Conservation (phyloP, 2,888 invertebrate genomes). For the Parochlus steinenii region DNA sequence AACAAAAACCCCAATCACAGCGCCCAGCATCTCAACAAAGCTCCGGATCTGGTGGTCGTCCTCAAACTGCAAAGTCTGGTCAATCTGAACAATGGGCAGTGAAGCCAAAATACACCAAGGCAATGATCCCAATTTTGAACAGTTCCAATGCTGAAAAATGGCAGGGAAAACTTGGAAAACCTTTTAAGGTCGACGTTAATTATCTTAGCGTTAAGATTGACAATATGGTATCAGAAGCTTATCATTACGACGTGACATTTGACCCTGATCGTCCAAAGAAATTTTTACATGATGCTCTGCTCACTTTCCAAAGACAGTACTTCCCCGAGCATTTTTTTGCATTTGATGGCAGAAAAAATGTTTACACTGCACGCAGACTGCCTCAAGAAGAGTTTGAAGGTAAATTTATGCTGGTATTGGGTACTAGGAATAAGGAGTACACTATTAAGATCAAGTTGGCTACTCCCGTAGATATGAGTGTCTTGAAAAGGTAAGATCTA, state of each 20-base stretch:
- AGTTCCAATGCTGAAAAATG: too few species aligned
- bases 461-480: not conserved
- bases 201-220: not conserved
- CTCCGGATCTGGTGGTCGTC: too few species aligned
- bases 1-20: too few species aligned
- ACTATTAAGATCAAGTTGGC: not conserved
- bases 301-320: slow-evolving; percentile 21
- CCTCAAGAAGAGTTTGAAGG: slow-evolving; percentile 1
- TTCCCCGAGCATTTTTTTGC: slow-evolving; percentile 37
- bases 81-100: too few species aligned
- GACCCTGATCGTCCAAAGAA: slow-evolving; percentile 51
- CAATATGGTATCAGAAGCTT: slow-evolving; percentile 30
- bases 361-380: slow-evolving; percentile 31
- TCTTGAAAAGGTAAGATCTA: not conserved
- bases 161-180: slow-evolving; percentile 4
- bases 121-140: too few species aligned
- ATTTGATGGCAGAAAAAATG: slow-evolving; percentile 56
- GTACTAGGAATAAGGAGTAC: too few species aligned
- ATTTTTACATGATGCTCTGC: slow-evolving; percentile 35
- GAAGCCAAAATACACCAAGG: too few species aligned
- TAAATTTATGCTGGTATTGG: too few species aligned
- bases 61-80: too few species aligned
- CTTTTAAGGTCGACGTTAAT: slow-evolving; percentile 4
- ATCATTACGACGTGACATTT: slow-evolving; percentile 71
- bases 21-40: too few species aligned